Conservation (phyloP, 1,140 invertebrate genomes). For the Bombus turneri region DNA sequence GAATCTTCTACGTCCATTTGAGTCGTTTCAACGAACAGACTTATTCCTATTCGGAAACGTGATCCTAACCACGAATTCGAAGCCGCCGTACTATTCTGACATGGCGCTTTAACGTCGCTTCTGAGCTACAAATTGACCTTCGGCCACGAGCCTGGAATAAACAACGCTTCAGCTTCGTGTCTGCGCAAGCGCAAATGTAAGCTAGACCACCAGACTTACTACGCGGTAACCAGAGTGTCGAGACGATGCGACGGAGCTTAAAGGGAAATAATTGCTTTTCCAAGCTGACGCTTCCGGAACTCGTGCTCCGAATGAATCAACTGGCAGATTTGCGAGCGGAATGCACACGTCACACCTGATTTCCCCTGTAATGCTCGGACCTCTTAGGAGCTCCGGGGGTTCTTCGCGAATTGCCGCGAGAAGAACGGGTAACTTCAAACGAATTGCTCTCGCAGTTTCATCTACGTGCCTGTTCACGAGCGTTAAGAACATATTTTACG, state of each 20-base stretch:
- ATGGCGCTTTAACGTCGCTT: slow-evolving; percentile 49
- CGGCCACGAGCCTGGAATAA: slow-evolving; percentile 53
- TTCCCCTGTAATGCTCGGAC: background rate
- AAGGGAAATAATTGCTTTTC: slow-evolving; percentile 53
- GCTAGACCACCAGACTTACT: too few species aligned
- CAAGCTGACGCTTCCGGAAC: slow-evolving; percentile 35
- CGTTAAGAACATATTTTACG: background rate
- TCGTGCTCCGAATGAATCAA: slow-evolving; percentile 26
- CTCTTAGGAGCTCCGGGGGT: background rate
- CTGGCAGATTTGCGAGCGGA: slow-evolving; percentile 16
- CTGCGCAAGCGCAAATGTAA: background rate
- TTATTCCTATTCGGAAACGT: background rate
- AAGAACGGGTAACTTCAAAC: slow-evolving; percentile 10
- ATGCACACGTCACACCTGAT: slow-evolving; percentile 32
- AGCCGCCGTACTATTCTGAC: background rate
- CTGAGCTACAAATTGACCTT: slow-evolving; percentile 62
- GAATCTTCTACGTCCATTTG: background rate
- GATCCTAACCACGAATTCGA: background rate
- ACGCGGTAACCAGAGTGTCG: background rate
- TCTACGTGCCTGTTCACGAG: background rate
- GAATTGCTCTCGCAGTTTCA: slow-evolving; percentile 5
- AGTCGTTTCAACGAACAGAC: background rate
- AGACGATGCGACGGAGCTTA: slow-evolving; percentile 42
- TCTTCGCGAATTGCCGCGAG: background rate
- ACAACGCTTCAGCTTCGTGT: slow-evolving; percentile 14